Conservation (phyloP, 2,113 vertebrate genomes). For the Bos indicus region DNA sequence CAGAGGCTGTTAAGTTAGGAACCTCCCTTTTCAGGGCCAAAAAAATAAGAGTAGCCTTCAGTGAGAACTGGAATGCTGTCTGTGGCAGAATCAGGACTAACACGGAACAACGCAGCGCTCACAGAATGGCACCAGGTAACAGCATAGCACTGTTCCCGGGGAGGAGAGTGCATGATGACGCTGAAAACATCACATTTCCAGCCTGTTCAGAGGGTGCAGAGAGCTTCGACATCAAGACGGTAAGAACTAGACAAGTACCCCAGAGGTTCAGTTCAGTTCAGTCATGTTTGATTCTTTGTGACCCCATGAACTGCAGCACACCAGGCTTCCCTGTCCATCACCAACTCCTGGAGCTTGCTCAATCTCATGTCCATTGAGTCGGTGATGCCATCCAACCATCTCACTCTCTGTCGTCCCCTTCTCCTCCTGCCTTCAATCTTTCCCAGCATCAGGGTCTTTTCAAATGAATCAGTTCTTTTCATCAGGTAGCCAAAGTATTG, state of each 20-base stretch:
- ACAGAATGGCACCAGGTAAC: background rate
- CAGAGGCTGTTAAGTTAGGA: background rate
- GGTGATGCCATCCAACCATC: background rate
- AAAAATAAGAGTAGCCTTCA: background rate
- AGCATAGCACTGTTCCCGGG: background rate
- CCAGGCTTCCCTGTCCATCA: background rate
- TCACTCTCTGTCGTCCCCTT: background rate
- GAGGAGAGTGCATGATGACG: background rate
- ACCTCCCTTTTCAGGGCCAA: background rate
- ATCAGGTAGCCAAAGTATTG: background rate
- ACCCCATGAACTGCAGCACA: background rate
- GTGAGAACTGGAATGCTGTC: background rate
- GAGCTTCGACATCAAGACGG: background rate
- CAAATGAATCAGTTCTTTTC: background rate
- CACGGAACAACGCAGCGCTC: background rate
- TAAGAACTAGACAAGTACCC: background rate
- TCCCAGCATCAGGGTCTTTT: background rate
- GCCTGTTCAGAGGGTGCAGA: background rate
- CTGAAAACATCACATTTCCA: background rate
- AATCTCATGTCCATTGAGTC: background rate
- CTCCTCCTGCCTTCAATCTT: background rate
- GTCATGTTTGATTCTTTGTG: background rate
- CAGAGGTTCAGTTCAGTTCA: background rate
- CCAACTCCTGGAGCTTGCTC: background rate
- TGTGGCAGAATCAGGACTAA: background rate